These are phyloP conservation scores for Octonoba sinensis DNA, from an alignment of 2,888 invertebrate genomes.

Conservation along the genomic window DNA sequence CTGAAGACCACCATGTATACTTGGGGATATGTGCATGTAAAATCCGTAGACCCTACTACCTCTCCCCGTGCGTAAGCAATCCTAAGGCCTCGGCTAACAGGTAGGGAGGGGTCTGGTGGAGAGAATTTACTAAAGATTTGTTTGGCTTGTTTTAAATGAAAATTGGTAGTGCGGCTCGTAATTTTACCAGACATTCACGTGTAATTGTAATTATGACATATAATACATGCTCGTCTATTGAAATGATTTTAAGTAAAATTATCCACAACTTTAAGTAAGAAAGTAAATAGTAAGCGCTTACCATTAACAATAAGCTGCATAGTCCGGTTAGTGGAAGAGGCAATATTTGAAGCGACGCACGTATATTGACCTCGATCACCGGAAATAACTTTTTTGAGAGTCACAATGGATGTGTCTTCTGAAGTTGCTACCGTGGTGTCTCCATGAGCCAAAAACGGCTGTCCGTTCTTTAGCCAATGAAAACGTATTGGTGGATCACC, in stretches of 20 bases:
- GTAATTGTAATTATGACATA: no score
- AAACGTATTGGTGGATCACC: conserved; percentile 71
- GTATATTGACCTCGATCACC: conserved; percentile 71
- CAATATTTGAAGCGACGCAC: conserved; percentile 70
- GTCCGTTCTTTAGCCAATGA: conserved; percentile 70
- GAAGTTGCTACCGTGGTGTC: conserved; percentile 68
- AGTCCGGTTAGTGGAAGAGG: conserved; percentile 66
- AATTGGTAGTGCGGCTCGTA: no score
- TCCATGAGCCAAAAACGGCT: conserved; percentile 68
- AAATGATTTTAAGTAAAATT: not conserved
- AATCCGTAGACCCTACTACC: no score
- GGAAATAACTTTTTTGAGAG: conserved; percentile 70
- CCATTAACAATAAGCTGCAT: conserved; percentile 71
- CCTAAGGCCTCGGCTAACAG: no score
- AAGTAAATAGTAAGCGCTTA: conserved; percentile 48
- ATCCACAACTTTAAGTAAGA: not conserved
- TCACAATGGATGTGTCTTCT: conserved; percentile 70
- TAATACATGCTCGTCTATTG: no score
- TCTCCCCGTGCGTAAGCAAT: no score
- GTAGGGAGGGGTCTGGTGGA: no score
- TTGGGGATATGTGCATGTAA: no score
- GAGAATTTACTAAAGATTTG: no score
- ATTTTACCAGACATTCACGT: no score
- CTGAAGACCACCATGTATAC: no score
- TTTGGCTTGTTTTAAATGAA: no score